phyloP scores from a whole-genome alignment of 2,113 vertebrate species.

The Hystrix cristata region DNA sequence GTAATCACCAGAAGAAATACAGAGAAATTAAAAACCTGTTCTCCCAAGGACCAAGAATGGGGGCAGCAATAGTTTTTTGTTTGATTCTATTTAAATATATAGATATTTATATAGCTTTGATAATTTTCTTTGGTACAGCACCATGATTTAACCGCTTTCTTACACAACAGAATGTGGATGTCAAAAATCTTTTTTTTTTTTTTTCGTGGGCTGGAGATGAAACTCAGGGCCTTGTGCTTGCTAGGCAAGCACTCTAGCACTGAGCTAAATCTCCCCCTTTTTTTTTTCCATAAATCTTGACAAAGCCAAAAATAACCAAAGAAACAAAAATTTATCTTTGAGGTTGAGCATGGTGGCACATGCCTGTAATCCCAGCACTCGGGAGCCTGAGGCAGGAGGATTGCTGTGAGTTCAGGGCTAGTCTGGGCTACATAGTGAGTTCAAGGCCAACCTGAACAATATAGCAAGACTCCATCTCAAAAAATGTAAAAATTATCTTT shows the following conservation, averaged over 20 bases:
- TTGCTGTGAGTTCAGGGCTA: too few species aligned
- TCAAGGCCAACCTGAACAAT: neutral
- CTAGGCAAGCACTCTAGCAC: too few species aligned
- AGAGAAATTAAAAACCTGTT: neutral
- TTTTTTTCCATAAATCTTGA: neutral
- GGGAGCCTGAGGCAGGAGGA: neutral
- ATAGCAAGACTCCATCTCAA: neutral
- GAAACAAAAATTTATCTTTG: conserved; percentile 15
- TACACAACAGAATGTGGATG: neutral
- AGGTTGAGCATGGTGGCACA: neutral
- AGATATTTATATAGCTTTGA: neutral
- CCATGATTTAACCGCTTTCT: neutral
- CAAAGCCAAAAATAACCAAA: conserved; percentile 4
- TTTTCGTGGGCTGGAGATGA: too few species aligned
- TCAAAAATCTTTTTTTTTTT: neutral
- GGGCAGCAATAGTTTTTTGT: neutral
- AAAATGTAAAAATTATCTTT: neutral
- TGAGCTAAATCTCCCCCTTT: too few species aligned
- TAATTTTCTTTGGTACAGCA: neutral
- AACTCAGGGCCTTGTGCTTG: too few species aligned
- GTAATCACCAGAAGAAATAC: neutral
- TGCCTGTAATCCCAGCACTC: neutral
- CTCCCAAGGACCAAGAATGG: neutral
- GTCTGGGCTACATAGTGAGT: neutral
- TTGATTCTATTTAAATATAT: neutral